These are phyloP conservation scores for Diplazon laetatorius DNA, from an alignment of 2,888 invertebrate genomes.

Conservation along the genomic window DNA sequence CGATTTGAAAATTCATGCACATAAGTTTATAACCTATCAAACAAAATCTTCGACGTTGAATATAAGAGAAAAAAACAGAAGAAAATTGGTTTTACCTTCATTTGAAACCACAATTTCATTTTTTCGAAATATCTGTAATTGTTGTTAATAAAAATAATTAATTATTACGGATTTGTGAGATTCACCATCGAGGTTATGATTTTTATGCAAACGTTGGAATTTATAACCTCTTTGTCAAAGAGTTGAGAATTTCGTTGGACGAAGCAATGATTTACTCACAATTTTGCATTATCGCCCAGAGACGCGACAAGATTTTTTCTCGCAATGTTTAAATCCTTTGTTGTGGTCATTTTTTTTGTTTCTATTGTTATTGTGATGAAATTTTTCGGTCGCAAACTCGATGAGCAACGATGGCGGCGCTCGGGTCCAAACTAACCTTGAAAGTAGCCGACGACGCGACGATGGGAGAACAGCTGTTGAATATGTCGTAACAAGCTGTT, in stretches of 20 bases:
- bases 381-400: no score
- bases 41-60: no score
- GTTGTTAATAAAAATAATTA: slow-evolving; percentile 18
- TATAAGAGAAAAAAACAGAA: no score
- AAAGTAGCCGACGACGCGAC: background rate
- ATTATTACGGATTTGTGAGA: slow-evolving; percentile 5
- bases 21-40: background rate
- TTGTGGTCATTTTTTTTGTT: slow-evolving; percentile 75
- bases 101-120: slow-evolving; percentile 89
- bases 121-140: slow-evolving; percentile 86
- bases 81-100: slow-evolving; percentile 81
- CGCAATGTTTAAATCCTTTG: slow-evolving; percentile 84
- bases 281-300: slow-evolving; percentile 87
- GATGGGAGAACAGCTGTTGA: slow-evolving; percentile 4
- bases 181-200: background rate
- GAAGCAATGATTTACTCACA: slow-evolving; percentile 75
- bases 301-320: slow-evolving; percentile 86
- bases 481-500: background rate
- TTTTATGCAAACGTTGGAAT: no score
- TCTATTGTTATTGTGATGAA: no score
- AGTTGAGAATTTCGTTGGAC: background rate
- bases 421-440: background rate
- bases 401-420: background rate
- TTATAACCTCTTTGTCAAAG: no score
- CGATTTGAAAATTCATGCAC: slow-evolving; percentile 17